Conservation (phyloP, 1,140 invertebrate genomes). For the Drosophila nebulosa region DNA sequence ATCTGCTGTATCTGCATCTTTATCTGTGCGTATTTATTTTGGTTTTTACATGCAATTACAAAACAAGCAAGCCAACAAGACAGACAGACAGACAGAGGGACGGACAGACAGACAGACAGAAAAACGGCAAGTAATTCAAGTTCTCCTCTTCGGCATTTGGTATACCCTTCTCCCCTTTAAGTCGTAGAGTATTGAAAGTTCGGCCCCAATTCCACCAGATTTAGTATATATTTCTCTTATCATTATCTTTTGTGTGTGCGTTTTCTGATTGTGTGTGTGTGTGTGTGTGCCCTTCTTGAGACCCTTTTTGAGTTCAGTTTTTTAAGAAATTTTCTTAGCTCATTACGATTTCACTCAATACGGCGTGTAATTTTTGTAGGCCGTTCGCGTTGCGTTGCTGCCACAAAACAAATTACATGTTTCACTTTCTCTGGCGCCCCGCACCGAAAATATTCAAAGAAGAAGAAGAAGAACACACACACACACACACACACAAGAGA, state of each 20-base stretch:
- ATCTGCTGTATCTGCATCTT: slow-evolving; percentile 40
- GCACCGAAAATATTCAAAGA: neutral
- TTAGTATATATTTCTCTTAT: slow-evolving; percentile 39
- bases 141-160: slow-evolving; percentile 33
- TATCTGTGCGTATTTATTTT: slow-evolving; percentile 75
- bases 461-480: slow-evolving; percentile 1
- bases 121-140: slow-evolving; percentile 48
- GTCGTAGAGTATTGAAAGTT: neutral
- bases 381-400: slow-evolving; percentile 28
- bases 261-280: slow-evolving; percentile 29
- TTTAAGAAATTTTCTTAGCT: slow-evolving; percentile 72
- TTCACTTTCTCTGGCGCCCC: slow-evolving; percentile 74
- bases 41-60: slow-evolving; percentile 68
- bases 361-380: slow-evolving; percentile 67
- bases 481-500: slow-evolving; percentile 30
- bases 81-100: slow-evolving; percentile 6
- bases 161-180: too few relatives aligned
- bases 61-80: slow-evolving; percentile 15
- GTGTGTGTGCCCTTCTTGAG: slow-evolving; percentile 20
- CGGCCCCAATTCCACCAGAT: too few relatives aligned
- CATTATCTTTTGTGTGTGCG: slow-evolving; percentile 49
- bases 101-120: slow-evolving; percentile 25
- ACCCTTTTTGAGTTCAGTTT: slow-evolving; percentile 23
- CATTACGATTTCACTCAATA: slow-evolving; percentile 78
- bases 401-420: slow-evolving; percentile 68